These are phyloP conservation scores for Larimichthys polyactis DNA, from an alignment of 2,113 vertebrate species.

Conservation along the genomic window DNA sequence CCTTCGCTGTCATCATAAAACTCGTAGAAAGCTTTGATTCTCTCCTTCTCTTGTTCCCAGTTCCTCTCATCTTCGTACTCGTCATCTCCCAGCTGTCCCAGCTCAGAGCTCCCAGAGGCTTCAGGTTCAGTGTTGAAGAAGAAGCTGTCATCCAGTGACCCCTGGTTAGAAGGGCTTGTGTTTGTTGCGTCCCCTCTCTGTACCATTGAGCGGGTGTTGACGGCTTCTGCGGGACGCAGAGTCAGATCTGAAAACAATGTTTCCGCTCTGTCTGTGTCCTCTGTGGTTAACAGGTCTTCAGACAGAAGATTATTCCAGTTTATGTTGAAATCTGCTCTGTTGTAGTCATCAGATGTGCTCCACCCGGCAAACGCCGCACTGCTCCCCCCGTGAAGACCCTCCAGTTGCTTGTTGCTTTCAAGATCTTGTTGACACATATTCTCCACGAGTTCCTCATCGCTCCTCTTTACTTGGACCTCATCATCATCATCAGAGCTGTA, in stretches of 20 bases:
- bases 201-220: slow-evolving; percentile 20
- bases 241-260: slow-evolving; percentile 25
- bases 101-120: slow-evolving; percentile 25
- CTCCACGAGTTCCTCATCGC: neutral
- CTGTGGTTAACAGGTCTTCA: slow-evolving; percentile 49
- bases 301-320: slow-evolving; percentile 34
- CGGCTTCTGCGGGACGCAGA: slow-evolving; percentile 13
- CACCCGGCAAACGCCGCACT: neutral
- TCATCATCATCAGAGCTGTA: slow-evolving; percentile 62
- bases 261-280: slow-evolving; percentile 28
- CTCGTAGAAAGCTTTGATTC: slow-evolving; percentile 80
- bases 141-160: slow-evolving; percentile 70
- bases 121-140: slow-evolving; percentile 52
- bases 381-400: neutral
- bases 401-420: neutral
- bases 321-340: slow-evolving; percentile 24
- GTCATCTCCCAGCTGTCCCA: slow-evolving; percentile 51
- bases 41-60: slow-evolving; percentile 79
- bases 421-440: neutral
- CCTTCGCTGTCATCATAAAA: slow-evolving; percentile 70
- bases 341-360: neutral
- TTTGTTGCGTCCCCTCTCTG: slow-evolving; percentile 17
- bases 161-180: slow-evolving; percentile 37
- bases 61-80: slow-evolving; percentile 70
- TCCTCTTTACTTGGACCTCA: slow-evolving; percentile 25